Base-by-base conservation (phyloP, 2,888 invertebrate genomes). In the Melitaea athalia region DNA sequence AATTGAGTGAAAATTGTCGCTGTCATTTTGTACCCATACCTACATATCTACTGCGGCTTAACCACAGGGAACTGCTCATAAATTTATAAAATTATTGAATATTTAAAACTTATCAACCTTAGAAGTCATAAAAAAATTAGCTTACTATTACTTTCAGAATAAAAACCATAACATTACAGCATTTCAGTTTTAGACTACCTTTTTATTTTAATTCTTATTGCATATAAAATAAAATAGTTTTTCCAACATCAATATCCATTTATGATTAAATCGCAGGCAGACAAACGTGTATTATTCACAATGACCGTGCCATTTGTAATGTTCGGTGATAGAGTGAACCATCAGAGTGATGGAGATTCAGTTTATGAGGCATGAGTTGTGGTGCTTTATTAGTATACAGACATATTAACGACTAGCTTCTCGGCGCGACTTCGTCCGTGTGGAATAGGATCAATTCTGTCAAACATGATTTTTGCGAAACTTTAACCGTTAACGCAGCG, bases 201-300 rank as follows among this genome's bases (percentile, higher is more conserved):
- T 5, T 24, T 24, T n/a, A 17, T 45, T 42, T 42, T 59, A 38
- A 59, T 0, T 12, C n/a, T 38, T 42, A 50, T 38, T 38, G 10
- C 4, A 12, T 0, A 6, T 5, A 12, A 7, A 52, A 59, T 59
- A 42, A 43, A 14, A 45, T 49, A 11, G 7, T 47, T 53, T 55
- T n/a, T 14, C 42, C 47, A 62, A 67, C 59, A 62, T 57, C 50
- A 38, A n/a, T 33, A 24, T 43, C 14, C 11, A 53, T 38, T 33
- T 79, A 81, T 83, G 84, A 86, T 85, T 79, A 82, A 85, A 79
- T 74, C 70, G 76, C 75, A 73, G 72, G 72, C 50, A 76, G 79
- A 84, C 79, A 80, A 81, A 84, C 82, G 74, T 72, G 75, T 67
- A 65, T 77, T 70, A 79, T 82, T 81, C 76, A 75, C 74, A 74